phyloP scores from a whole-genome alignment of 2,888 invertebrate species.

The Drosophila robusta region DNA sequence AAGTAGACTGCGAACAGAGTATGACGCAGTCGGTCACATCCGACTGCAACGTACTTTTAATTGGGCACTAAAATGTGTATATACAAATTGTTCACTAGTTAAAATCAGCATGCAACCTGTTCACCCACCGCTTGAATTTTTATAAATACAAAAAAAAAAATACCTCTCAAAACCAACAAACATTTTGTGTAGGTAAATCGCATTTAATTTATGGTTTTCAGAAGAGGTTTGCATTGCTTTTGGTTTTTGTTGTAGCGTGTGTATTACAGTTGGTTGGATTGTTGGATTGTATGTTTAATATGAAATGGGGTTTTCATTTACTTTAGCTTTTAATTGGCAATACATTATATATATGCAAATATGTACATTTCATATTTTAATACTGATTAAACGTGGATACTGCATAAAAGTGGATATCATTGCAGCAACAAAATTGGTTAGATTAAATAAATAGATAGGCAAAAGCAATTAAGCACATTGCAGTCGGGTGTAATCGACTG shows the following conservation, averaged over 20 bases:
- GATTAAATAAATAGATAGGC: background rate
- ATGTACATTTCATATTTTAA: conserved; percentile 9
- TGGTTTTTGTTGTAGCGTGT: conserved; percentile 8
- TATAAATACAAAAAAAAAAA: conserved; percentile 28
- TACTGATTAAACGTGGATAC: background rate
- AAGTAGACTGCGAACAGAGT: background rate
- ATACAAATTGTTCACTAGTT: conserved; percentile 25
- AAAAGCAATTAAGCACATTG: too few species aligned
- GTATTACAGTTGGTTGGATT: background rate
- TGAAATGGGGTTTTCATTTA: conserved; percentile 53
- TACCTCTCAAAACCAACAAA: conserved; percentile 36
- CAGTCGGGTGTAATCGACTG: too few species aligned
- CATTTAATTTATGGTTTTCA: conserved; percentile 37
- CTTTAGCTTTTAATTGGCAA: conserved; percentile 60
- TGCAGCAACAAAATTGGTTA: background rate
- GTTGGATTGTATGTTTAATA: background rate
- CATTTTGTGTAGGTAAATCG: conserved; percentile 56
- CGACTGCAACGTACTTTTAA: conserved; percentile 29
- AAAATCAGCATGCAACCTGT: conserved; percentile 59
- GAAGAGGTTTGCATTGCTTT: conserved; percentile 20
- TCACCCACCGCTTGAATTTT: conserved; percentile 28
- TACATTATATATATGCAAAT: conserved; percentile 29
- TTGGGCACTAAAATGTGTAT: conserved; percentile 41
- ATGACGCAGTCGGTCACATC: background rate
- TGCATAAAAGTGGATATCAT: background rate